Conservation (phyloP, 2,113 vertebrate species). For the Paraplagusia blochii region DNA sequence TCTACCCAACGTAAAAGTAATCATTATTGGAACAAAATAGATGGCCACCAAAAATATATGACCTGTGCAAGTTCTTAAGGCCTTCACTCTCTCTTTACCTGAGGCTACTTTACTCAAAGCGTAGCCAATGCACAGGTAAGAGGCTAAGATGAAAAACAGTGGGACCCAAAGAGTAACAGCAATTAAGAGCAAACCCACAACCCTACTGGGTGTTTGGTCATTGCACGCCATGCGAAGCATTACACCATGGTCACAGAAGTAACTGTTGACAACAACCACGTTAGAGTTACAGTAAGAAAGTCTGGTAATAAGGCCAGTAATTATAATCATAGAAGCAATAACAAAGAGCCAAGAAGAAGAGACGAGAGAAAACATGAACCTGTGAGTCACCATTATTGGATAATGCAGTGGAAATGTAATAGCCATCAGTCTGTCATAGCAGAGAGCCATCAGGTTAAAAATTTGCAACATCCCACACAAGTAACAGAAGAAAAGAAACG, state of each 20-base stretch:
- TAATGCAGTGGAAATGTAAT: constrained; percentile 71
- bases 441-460: constrained; percentile 66
- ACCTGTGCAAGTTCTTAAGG: constrained; percentile 47
- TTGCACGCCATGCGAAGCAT: constrained; percentile 11
- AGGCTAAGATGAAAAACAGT: constrained; percentile 49
- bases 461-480: constrained; percentile 62
- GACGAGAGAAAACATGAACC: constrained; percentile 53
- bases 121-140: constrained; percentile 41
- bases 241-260: constrained; percentile 63
- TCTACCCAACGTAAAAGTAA: constrained; percentile 25
- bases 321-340: neutral
- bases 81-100: constrained; percentile 32
- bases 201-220: constrained; percentile 9
- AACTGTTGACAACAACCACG: constrained; percentile 59
- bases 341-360: constrained; percentile 41
- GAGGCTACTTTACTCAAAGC: constrained; percentile 42
- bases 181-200: neutral
- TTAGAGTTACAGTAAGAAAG: constrained; percentile 66
- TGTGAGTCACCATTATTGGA: constrained; percentile 44
- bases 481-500: constrained; percentile 69
- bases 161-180: constrained; percentile 54
- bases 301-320: constrained; percentile 42
- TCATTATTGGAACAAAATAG: constrained; percentile 48
- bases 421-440: constrained; percentile 73
- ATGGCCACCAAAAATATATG: constrained; percentile 53